These are phyloP conservation scores for Pampusana beccarii DNA, from an alignment of 2,113 vertebrate genomes.

Conservation along the genomic window DNA sequence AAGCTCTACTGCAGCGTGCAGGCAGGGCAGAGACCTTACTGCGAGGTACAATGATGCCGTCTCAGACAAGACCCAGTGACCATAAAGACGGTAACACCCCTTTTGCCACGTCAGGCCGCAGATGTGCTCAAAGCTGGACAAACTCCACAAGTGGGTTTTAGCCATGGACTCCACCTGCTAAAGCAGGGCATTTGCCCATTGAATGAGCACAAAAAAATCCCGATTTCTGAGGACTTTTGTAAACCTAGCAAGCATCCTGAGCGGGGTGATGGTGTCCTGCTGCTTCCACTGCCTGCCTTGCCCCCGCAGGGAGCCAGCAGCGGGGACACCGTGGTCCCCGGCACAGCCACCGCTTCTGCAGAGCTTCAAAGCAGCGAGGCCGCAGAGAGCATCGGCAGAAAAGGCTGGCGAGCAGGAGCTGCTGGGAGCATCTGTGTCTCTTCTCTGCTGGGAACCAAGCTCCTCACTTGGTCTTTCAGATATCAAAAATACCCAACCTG, in stretches of 20 bases:
- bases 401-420: background rate
- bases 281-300: background rate
- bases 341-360: too few relatives aligned
- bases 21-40: background rate
- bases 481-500: background rate
- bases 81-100: background rate
- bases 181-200: background rate
- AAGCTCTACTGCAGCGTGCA: background rate
- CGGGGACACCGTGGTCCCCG: background rate
- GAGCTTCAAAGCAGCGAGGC: background rate
- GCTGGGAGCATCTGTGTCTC: background rate
- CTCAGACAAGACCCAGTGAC: background rate
- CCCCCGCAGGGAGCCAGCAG: background rate
- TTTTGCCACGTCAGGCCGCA: background rate
- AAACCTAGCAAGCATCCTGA: background rate
- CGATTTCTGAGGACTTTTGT: background rate
- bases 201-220: background rate
- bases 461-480: background rate
- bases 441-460: background rate
- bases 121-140: background rate
- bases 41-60: fast-evolving
- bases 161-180: background rate
- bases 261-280: background rate
- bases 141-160: fast-evolving
- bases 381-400: background rate